Base-by-base conservation (phyloP, 2,888 invertebrate genomes). In the Morpho deidamia region DNA sequence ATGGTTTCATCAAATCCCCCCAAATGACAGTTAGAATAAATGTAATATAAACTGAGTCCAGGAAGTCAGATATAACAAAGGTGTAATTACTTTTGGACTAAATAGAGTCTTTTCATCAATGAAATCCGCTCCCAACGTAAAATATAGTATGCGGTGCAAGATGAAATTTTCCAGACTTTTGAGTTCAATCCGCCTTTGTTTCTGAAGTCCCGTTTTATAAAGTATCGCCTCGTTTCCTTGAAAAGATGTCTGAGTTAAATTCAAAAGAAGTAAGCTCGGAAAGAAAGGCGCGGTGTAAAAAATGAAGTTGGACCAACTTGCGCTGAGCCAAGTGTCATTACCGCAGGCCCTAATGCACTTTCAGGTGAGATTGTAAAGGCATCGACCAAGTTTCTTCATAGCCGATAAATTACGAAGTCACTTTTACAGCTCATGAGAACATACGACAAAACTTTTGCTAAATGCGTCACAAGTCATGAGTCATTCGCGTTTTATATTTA, bases 381-480 rank as follows among this genome's bases (percentile, higher is more conserved):
- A 61, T 59, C 72, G 74, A 60, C 66, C 71, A 83, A 87, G 71
- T 88, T 84, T 70, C 71, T 75, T 77, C 78, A 74, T 76, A 70
- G 76, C 72, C 83, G 75, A 88, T 89, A 90, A 88, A 90, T 89
- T 86, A 84, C 76, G 65, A 66, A 87, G 84, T 85, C 86, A 79
- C 80, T 83, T 83, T 85, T 84, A 84, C 83, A 86, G 82, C 86
- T 83, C 75, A 74, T 63, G 69, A 71, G 81, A 83, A 83, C 84
- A 75, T 84, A 85, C 76, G 83, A 72, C 70, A 63, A 71, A 82
- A 84, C 75, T 85, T 85, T 23, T 69, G 65, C 68, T 65, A 60
- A 56, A 58, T 41, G 44, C 56, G 60, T 63, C 55, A 23, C 53
- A 65, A 71, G 72, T 68, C 60, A 66, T 58, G 62, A 65, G 58